phyloP scores from a whole-genome alignment of 2,113 vertebrate genomes.

The Chaetura pelagica region DNA sequence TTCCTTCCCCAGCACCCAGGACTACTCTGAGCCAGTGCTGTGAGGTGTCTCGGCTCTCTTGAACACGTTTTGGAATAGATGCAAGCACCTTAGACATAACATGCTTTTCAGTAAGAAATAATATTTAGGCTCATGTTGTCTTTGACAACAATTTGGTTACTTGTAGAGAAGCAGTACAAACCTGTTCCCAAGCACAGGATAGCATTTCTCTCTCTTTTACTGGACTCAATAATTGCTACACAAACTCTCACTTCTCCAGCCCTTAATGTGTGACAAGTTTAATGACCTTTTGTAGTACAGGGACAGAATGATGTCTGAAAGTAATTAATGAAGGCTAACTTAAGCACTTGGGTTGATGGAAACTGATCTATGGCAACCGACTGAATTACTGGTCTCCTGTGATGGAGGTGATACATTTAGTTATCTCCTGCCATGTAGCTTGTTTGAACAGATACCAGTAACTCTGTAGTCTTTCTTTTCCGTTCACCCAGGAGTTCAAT shows the following conservation, averaged over 20 bases:
- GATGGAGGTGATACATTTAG: not conserved
- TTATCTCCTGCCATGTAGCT: not conserved
- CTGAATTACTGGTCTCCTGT: not conserved
- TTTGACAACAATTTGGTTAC: not conserved
- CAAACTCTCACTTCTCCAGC: not conserved
- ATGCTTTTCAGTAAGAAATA: rapidly evolving
- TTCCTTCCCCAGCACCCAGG: not conserved
- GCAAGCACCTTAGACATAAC: too few relatives aligned
- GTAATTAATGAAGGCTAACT: not conserved
- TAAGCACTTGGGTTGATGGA: not conserved
- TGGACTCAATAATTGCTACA: not conserved
- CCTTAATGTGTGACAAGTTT: not conserved
- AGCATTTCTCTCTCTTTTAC: not conserved
- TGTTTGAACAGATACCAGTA: not conserved
- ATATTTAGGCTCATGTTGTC: not conserved
- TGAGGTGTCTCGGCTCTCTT: not conserved
- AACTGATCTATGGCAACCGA: not conserved
- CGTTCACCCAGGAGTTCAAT: not conserved
- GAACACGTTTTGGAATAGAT: not conserved
- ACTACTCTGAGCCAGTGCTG: not conserved
- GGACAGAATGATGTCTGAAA: not conserved
- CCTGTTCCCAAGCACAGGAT: not conserved
- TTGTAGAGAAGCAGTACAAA: not conserved
- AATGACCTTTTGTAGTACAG: not conserved
- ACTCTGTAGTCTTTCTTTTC: not conserved